Evolutionary conservation across 2,113 vertebrate genomes (phyloP).

Genomic region (Pseudolaguvia tuberculata): DNA sequence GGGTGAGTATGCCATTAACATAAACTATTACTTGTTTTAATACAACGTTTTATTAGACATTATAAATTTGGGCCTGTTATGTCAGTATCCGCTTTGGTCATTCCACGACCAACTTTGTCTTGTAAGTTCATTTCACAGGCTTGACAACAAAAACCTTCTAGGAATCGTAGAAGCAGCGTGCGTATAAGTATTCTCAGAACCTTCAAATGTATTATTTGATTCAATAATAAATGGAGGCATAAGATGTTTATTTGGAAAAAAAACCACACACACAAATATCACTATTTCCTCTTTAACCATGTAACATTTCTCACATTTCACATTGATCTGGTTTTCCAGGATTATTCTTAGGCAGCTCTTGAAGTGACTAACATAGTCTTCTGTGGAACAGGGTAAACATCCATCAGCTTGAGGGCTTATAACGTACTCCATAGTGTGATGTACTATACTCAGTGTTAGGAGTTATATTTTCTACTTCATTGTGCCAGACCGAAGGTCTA

Average conservation of each 20-base stretch:
- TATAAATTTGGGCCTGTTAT: background rate
- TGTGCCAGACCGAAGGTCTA: background rate
- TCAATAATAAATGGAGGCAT: slow-evolving; percentile 12
- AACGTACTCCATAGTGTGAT: background rate
- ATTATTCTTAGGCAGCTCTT: background rate
- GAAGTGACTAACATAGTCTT: background rate
- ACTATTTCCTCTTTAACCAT: background rate
- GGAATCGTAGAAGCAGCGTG: too few species aligned
- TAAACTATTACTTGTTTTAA: background rate
- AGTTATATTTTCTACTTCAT: too few species aligned
- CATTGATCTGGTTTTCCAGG: background rate
- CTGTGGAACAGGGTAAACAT: background rate
- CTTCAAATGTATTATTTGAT: slow-evolving; percentile 20
- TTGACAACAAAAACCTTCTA: background rate
- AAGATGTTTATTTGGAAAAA: slow-evolving; percentile 3
- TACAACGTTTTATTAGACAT: background rate
- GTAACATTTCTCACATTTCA: background rate
- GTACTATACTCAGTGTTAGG: too few species aligned
- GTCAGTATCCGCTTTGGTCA: background rate
- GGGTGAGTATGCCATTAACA: slow-evolving; percentile 72
- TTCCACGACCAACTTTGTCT: background rate
- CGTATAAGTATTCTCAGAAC: too few species aligned
- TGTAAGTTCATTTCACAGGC: background rate
- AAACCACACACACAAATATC: background rate
- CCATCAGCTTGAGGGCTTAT: background rate